Conservation (phyloP, 2,888 invertebrate genomes). For the Lochmaea crataegi region DNA sequence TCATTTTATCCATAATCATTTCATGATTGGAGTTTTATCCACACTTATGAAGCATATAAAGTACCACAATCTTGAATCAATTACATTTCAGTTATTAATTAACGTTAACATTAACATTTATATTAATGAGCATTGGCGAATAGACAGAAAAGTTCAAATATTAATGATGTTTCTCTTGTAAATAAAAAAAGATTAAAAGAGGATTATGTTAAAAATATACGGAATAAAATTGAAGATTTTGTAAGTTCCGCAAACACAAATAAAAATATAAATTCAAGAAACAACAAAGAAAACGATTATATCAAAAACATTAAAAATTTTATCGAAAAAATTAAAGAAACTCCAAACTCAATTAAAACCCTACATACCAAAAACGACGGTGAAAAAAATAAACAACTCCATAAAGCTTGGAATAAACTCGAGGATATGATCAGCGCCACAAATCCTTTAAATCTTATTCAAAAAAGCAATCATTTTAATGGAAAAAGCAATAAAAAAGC, state of each 20-base stretch:
- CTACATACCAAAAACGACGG: not conserved
- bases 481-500: not conserved
- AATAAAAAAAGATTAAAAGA: not conserved
- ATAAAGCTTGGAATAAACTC: constrained; percentile 15
- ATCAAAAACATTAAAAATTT: not conserved
- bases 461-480: not conserved
- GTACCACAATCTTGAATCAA: no score
- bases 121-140: no score
- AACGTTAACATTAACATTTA: no score
- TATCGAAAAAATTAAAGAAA: not conserved
- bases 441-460: not conserved
- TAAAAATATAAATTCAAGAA: not conserved
- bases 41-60: no score
- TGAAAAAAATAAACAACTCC: constrained; percentile 1
- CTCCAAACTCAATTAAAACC: not conserved
- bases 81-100: no score
- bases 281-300: not conserved
- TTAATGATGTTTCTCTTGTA: not conserved
- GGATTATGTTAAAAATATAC: not conserved
- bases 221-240: constrained; percentile 1
- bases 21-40: no score
- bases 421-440: not conserved
- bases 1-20: no score
- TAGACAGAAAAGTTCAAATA: not conserved
- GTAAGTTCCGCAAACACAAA: not conserved